Evolutionary conservation across 2,113 vertebrate genomes (phyloP).

Genomic region (Mugil cephalus): DNA sequence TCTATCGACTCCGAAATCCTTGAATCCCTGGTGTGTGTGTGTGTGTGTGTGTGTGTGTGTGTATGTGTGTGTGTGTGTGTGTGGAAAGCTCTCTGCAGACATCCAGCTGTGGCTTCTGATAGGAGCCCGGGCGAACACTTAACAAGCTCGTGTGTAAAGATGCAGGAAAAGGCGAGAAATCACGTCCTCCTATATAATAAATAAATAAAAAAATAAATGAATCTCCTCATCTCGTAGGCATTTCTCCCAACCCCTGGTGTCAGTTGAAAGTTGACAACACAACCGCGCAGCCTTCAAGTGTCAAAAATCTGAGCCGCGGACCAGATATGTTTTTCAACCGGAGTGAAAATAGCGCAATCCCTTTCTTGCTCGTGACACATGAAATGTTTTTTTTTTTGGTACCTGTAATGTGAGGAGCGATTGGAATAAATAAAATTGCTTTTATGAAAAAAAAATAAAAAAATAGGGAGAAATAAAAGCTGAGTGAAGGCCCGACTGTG

Average conservation of each 20-base stretch:
- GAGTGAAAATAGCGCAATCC: background rate
- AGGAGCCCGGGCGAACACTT: slow-evolving; percentile 58
- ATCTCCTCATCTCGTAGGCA: slow-evolving; percentile 14
- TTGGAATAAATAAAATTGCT: slow-evolving; percentile 13
- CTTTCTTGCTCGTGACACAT: slow-evolving; percentile 12
- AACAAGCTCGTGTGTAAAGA: slow-evolving; percentile 61
- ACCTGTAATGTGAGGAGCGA: slow-evolving; percentile 7
- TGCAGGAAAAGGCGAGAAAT: slow-evolving; percentile 33
- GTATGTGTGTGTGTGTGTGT: background rate
- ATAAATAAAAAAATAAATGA: slow-evolving; percentile 13
- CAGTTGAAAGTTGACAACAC: slow-evolving; percentile 34
- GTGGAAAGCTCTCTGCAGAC: slow-evolving; percentile 40
- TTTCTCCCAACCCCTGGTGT: slow-evolving; percentile 21
- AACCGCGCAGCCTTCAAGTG: slow-evolving; percentile 48
- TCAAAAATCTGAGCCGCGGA: slow-evolving; percentile 31
- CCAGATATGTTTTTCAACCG: slow-evolving; percentile 20
- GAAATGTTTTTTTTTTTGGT: slow-evolving; percentile 23
- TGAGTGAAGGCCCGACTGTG: too few species aligned
- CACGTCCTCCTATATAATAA: slow-evolving; percentile 27
- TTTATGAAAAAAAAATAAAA: background rate
- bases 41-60: background rate
- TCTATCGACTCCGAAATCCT: slow-evolving; percentile 58
- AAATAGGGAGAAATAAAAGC: too few species aligned
- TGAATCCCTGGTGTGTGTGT: slow-evolving; percentile 12
- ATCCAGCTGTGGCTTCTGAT: slow-evolving; percentile 68